Conservation (phyloP, 2,888 invertebrate genomes). For the Hypercompe scribonia region DNA sequence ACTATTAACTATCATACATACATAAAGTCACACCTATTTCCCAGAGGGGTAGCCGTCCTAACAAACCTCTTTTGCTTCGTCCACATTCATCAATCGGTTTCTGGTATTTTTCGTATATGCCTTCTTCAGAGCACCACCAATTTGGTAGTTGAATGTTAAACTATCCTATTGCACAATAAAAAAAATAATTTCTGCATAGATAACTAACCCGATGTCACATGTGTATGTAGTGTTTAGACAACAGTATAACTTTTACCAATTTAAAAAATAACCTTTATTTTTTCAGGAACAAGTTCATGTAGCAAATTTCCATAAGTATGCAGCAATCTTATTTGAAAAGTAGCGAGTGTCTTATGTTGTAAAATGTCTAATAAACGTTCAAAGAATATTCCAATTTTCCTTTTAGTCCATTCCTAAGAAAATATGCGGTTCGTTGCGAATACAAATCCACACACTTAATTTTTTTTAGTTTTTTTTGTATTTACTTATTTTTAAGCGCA, state of each 20-base stretch:
- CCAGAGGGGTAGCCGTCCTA: too few species aligned
- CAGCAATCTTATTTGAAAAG: constrained; percentile 73
- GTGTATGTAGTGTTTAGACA: neutral
- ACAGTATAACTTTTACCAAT: neutral
- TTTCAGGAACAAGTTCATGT: constrained; percentile 91
- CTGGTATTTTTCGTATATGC: too few species aligned
- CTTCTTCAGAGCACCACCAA: too few species aligned
- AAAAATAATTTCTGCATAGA: neutral
- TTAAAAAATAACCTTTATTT: constrained; percentile 34
- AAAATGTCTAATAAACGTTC: constrained; percentile 3
- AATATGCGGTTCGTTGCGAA: neutral
- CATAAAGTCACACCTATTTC: too few species aligned
- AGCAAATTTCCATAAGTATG: constrained; percentile 87
- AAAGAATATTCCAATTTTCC: neutral
- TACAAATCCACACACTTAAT: neutral
- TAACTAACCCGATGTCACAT: neutral
- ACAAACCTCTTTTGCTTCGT: too few species aligned
- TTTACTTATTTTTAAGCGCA: too few species aligned
- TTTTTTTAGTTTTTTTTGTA: too few species aligned
- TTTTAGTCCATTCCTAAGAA: neutral
- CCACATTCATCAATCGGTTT: too few species aligned
- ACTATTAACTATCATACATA: too few species aligned
- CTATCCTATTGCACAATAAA: too few species aligned
- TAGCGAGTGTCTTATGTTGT: constrained; percentile 19
- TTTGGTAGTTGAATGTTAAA: too few species aligned